Base-by-base conservation (phyloP, 2,797 vertebrate genomes). In the Sebastes matsubarae region DNA sequence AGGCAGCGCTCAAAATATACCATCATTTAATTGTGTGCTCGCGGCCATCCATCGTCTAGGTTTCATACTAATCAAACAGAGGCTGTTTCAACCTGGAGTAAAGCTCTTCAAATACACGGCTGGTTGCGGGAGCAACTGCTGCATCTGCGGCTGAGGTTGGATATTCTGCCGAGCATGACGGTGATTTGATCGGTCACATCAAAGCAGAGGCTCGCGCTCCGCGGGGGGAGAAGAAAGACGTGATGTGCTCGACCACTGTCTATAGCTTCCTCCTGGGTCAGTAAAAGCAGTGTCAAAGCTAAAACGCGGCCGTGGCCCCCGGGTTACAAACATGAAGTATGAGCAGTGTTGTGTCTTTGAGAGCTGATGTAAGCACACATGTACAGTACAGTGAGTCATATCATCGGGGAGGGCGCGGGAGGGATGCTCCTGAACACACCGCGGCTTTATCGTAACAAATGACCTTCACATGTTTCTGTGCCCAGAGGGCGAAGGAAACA, bases 141-240 rank as follows among this genome's bases (percentile, higher is more conserved):
- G 65, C 72, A 71, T 76, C 74, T 52, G 78, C 52, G 8, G 68
- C 83, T 46, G 16, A 8, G 5, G 68, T 29, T 64, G 79, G 90
- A 82, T 75, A 86, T 87, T 88, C 63, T 65, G 78, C 82, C 13
- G 84, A 87, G 84, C 76, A 5, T 87, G 89, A 88, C 42, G 58
- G 59, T 85, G 90, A 93, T 92, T 76, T 65, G 85, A 87, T 84
- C 16, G 59, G 87, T 84, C 91, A 92, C 90, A 86, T 92, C 90
- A 93, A 90, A 90, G 87, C 75, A 46, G 50, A 4, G 32, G 78
- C 81, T 74, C 22, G 64, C 46, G 78, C 81, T 79, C 29, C 10
- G 75, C 74, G 2, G 70, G 24, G 80, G 30, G 63, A 74, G 60
- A 54, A 69, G 58, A 80, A 77, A 82, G 88, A 89, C 75, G 73